Conservation (phyloP, 2,797 vertebrate genomes). For the Rhinatrema bivittatum region DNA sequence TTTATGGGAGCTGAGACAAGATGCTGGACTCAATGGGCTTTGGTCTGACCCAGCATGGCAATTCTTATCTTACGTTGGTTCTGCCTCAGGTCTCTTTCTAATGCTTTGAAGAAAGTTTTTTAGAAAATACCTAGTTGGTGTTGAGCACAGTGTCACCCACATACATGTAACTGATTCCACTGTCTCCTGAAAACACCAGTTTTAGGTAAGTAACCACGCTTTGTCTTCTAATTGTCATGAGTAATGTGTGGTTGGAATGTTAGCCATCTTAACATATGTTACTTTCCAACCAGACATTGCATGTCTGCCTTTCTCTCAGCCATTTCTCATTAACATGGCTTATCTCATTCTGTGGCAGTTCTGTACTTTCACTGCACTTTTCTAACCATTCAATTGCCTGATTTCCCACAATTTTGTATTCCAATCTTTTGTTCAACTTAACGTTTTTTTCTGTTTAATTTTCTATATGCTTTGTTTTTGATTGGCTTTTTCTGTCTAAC, state of each 20-base stretch:
- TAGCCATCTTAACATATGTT: not conserved
- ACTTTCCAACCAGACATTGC: not conserved
- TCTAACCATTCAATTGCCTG: not conserved
- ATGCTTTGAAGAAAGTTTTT: too few relatives aligned
- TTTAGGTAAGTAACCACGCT: too few relatives aligned
- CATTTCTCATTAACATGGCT: not conserved
- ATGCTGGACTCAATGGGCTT: too few relatives aligned
- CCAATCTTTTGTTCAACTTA: slow-evolving; percentile 22
- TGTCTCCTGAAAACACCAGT: too few relatives aligned
- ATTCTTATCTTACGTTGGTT: too few relatives aligned
- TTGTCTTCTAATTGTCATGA: too few relatives aligned
- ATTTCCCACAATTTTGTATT: not conserved
- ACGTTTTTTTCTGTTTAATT: not conserved
- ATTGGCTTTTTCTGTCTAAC: not conserved
- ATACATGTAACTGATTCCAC: too few relatives aligned
- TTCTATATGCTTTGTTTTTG: not conserved
- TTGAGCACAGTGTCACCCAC: too few relatives aligned
- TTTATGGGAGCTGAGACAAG: too few relatives aligned
- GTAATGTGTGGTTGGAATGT: not conserved
- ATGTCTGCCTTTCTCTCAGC: not conserved
- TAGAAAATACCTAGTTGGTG: too few relatives aligned
- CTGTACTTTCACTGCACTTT: slow-evolving; percentile 6
- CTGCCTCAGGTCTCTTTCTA: too few relatives aligned
- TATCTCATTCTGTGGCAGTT: slow-evolving; percentile 6
- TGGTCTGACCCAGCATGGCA: too few relatives aligned